These are phyloP conservation scores for Drosophila murphyi DNA, from an alignment of 1,140 invertebrate species.

Conservation along the genomic window DNA sequence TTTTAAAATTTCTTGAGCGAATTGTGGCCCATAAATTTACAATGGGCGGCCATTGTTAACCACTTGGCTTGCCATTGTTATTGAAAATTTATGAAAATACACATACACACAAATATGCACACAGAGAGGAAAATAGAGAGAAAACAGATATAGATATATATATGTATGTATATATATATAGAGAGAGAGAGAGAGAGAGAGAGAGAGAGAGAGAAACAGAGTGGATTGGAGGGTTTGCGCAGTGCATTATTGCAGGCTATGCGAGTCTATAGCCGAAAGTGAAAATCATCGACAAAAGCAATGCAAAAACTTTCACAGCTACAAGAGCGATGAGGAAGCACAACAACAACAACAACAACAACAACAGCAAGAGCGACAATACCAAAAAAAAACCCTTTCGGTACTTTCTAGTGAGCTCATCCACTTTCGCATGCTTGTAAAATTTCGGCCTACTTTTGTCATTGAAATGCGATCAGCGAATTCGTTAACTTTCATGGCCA, in stretches of 20 bases:
- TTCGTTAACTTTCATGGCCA: constrained; percentile 45
- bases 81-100: constrained; percentile 67
- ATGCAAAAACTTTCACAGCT: constrained; percentile 39
- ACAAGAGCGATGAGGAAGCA: not conserved
- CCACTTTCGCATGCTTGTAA: constrained; percentile 16
- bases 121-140: not conserved
- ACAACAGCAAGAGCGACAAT: not conserved
- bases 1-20: constrained; percentile 62
- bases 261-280: constrained; percentile 63
- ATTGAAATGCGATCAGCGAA: constrained; percentile 52
- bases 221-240: constrained; percentile 9
- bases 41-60: constrained; percentile 55
- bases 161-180: not conserved
- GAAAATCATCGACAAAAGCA: constrained; percentile 45
- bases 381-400: not conserved
- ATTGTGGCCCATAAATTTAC: constrained; percentile 64
- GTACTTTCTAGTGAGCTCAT: not conserved
- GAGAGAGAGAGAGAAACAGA: constrained; percentile 6
- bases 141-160: constrained; percentile 1
- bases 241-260: constrained; percentile 54
- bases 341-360: not conserved
- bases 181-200: constrained; percentile 31
- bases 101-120: constrained; percentile 2
- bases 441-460: constrained; percentile 46
- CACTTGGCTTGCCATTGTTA: constrained; percentile 60